Conservation (phyloP, 2,113 vertebrate genomes). For the Aphyosemion australe region DNA sequence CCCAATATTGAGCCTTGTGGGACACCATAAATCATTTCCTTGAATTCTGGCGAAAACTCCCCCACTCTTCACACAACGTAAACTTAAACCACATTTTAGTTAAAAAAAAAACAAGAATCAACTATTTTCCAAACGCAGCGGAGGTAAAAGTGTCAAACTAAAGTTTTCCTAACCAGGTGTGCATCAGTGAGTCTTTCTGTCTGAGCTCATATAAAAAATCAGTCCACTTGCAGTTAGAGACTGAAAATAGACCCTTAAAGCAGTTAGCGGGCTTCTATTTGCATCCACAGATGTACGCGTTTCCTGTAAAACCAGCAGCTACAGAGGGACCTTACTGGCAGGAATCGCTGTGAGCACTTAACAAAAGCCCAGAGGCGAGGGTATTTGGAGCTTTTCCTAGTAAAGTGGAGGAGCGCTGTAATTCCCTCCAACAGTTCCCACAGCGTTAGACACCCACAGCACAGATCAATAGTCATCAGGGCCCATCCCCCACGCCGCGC, state of each 20-base stretch:
- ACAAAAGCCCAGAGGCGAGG: slow-evolving; percentile 20
- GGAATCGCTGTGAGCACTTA: slow-evolving; percentile 35
- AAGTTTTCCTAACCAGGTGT: not conserved
- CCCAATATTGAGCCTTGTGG: no score
- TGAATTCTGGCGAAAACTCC: no score
- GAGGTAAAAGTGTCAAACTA: not conserved
- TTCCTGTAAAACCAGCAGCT: not conserved
- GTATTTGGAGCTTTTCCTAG: slow-evolving; percentile 35
- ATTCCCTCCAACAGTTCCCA: slow-evolving; percentile 48
- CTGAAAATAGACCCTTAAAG: not conserved
- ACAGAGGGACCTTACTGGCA: not conserved
- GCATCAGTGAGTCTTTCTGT: not conserved
- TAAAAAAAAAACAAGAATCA: no score
- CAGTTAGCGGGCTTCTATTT: not conserved
- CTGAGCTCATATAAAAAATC: not conserved
- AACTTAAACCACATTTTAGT: no score
- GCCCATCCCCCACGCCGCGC: slow-evolving; percentile 44
- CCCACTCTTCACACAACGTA: no score
- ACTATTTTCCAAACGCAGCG: no score
- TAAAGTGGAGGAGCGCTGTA: slow-evolving; percentile 36
- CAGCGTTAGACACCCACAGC: slow-evolving; percentile 31
- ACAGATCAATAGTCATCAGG: slow-evolving; percentile 70
- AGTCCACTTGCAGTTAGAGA: not conserved
- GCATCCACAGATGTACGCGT: not conserved
- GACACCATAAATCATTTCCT: no score